Evolutionary conservation across 1,140 invertebrate genomes (phyloP).

Genomic region (Colletes gigas): DNA sequence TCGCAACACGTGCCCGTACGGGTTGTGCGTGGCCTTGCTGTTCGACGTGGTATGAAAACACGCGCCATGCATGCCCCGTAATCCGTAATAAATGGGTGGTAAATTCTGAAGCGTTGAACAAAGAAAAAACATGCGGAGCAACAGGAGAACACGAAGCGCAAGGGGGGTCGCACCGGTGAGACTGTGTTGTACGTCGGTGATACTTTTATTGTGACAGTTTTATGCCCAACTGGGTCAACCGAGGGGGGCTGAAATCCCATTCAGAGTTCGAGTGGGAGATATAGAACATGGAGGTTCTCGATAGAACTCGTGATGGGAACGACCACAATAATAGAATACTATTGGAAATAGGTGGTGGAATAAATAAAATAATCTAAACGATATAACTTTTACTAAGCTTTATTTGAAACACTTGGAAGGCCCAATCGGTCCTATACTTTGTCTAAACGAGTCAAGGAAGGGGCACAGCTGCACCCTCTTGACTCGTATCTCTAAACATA

Average conservation of each 20-base stretch:
- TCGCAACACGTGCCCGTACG: conserved; percentile 13
- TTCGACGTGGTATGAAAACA: background rate
- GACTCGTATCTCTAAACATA: too few relatives aligned
- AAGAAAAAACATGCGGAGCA: conserved; percentile 79
- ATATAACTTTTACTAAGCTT: too few relatives aligned
- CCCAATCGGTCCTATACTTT: too few relatives aligned
- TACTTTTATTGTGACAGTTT: conserved; percentile 60
- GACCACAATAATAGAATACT: too few relatives aligned
- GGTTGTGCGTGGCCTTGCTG: background rate
- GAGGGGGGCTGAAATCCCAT: background rate
- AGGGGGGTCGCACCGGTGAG: conserved; percentile 60
- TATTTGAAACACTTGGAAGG: too few relatives aligned
- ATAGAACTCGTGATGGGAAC: background rate
- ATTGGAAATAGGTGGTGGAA: too few relatives aligned
- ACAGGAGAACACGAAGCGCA: conserved; percentile 74
- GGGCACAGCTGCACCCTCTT: too few relatives aligned
- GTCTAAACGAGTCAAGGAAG: too few relatives aligned
- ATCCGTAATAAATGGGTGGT: conserved; percentile 58
- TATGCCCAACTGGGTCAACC: conserved; percentile 15
- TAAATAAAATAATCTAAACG: too few relatives aligned
- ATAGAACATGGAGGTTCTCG: background rate
- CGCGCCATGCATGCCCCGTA: conserved; percentile 25
- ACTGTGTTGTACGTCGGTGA: conserved; percentile 19
- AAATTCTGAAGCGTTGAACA: conserved; percentile 75
- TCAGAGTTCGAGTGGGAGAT: background rate